Evolutionary conservation across 2,797 vertebrate species (phyloP), one percentile per base, ranked within the genome.

Genomic region (Cryptoblepharus egeriae): DNA sequence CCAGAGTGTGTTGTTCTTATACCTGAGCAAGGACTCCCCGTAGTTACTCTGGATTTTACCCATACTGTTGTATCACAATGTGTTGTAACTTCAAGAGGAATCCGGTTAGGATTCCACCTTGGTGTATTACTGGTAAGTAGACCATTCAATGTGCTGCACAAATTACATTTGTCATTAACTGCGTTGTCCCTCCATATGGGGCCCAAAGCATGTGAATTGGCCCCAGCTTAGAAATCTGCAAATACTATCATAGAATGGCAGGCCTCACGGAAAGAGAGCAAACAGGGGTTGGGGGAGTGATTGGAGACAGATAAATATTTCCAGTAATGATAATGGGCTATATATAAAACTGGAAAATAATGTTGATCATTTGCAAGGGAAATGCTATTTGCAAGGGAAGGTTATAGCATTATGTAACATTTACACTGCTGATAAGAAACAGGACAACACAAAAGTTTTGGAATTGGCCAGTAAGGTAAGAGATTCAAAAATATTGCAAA

Each of bases 111-210:
- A n/a, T n/a, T n/a, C n/a, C n/a, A n/a, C n/a, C n/a, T n/a, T 10
- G 10, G 13, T 3, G 49, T 52, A 52, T 52, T 37, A 35, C 49
- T 75, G 52, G n/a, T n/a, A n/a, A n/a, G n/a, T n/a, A 88, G 86
- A 79, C 42, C 69, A 67, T 81, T n/a, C 69, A 84, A 18, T 83
- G 49, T 72, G 74, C 87, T 88, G 65, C 75, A 52, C 67, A 80
- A 55, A 2, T 87, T 69, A 20, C 55, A 77, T 80, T 72, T 91
- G 60, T n/a, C 39, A 73, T 71, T 45, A 90, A 77, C 0, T 3
- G 57, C 82, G 89, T 89, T 55, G 71, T 89, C 39, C 16, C 70
- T 7, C 39, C 52, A 20, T 42, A 10, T 32, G 32, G 11, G 1
- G 52, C 30, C 75, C 26, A 24, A 8, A 67, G 13, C 63, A 67